Evolutionary conservation across 2,888 invertebrate species (phyloP).

Genomic region (Rotaria magnacalcarata): DNA sequence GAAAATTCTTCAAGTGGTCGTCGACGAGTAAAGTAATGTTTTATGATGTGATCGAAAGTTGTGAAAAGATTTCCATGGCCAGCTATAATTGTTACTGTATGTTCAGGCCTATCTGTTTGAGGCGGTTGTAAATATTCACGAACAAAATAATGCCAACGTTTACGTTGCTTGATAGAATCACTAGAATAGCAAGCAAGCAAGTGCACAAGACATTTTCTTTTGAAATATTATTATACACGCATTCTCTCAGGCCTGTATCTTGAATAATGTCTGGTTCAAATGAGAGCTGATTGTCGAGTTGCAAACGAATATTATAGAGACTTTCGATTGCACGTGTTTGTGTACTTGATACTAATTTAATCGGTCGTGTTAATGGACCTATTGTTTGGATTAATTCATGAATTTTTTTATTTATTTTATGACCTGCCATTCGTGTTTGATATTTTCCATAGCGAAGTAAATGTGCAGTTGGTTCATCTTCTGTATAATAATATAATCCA

Average conservation of each 20-base stretch:
- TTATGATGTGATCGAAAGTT: not conserved
- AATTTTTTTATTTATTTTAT: not conserved
- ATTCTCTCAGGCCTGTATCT: not conserved
- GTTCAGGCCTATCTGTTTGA: not conserved
- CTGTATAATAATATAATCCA: not conserved
- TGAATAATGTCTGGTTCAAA: not conserved
- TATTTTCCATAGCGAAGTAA: constrained; percentile 19
- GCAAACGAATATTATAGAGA: not conserved
- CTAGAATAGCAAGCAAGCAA: not conserved
- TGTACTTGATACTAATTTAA: constrained; percentile 1
- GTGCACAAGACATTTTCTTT: too few relatives aligned
- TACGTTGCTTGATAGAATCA: not conserved
- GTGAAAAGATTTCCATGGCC: not conserved
- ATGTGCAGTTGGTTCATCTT: not conserved
- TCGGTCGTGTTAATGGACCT: not conserved
- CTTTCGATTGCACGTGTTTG: not conserved
- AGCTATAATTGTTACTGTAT: not conserved
- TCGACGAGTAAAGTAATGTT: not conserved
- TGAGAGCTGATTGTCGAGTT: not conserved
- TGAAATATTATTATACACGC: not conserved
- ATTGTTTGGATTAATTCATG: not conserved
- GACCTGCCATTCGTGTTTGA: not conserved
- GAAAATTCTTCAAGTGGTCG: not conserved
- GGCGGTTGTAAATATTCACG: not conserved
- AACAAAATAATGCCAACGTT: not conserved